Percentiles rank a stretch among this genome's conserved stretches.
These are phyloP conservation scores for Iguana delicatissima DNA, from an alignment of 2,797 vertebrate genomes.

Conservation along the genomic window DNA sequence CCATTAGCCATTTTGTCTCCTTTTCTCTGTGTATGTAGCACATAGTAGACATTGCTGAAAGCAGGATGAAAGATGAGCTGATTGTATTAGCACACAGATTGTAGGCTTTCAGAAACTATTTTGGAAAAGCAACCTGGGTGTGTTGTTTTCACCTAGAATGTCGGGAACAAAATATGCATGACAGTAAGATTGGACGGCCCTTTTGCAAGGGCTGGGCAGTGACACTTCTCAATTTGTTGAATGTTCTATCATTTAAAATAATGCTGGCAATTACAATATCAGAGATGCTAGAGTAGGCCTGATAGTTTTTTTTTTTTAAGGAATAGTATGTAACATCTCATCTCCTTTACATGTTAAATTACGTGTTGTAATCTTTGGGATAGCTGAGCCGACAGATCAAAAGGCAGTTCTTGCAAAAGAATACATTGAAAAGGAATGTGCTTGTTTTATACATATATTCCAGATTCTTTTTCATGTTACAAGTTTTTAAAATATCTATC, in stretches of 20 bases:
- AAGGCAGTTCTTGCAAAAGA: neutral
- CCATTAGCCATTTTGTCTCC: conserved; percentile 57
- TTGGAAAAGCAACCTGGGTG: conserved; percentile 58
- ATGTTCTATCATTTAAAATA: neutral
- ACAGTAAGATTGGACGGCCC: neutral
- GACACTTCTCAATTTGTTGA: neutral
- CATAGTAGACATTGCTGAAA: conserved; percentile 58
- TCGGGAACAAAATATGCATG: conserved; percentile 64
- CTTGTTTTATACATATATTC: neutral
- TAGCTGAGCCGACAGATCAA: neutral
- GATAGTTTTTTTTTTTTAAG: neutral
- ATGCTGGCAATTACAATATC: neutral
- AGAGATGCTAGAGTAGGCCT: neutral
- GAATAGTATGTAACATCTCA: neutral
- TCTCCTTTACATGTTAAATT: conserved; percentile 1
- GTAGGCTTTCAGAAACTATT: conserved; percentile 72
- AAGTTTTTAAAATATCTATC: neutral
- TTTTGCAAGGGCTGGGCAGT: neutral
- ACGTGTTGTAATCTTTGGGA: neutral
- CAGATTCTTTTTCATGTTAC: neutral
- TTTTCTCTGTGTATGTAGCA: neutral
- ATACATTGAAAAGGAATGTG: neutral
- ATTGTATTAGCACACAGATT: conserved; percentile 75
- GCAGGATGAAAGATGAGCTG: conserved; percentile 66
- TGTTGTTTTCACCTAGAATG: conserved; percentile 49